These are phyloP conservation scores for Porites divaricata DNA, from an alignment of 92 coral and sea anemone genomes.

Conservation along the genomic window DNA sequence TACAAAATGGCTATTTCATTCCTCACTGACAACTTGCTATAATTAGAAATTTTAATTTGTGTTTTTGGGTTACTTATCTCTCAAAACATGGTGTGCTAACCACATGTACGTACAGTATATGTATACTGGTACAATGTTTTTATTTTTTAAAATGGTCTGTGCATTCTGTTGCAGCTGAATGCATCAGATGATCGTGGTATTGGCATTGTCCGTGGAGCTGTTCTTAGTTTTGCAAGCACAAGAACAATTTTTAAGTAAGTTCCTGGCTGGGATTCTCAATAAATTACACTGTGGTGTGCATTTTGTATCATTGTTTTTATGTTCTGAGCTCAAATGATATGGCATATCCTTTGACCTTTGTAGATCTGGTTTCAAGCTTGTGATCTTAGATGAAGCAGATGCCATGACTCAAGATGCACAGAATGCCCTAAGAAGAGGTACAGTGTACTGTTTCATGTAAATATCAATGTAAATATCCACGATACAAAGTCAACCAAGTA, in stretches of 20 bases:
- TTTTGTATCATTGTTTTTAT: not conserved
- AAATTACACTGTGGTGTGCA: not conserved
- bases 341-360: not conserved
- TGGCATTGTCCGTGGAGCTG: constrained; percentile 92
- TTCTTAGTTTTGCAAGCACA: constrained; percentile 97
- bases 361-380: constrained; percentile 96
- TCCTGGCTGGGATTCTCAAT: not conserved
- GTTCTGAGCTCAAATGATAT: not conserved
- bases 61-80: too few relatives aligned
- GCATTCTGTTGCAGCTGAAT: constrained; percentile 70
- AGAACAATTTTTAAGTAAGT: constrained; percentile 99
- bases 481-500: too few relatives aligned
- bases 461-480: too few relatives aligned
- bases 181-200: constrained; percentile 99
- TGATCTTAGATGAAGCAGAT: constrained; percentile 97
- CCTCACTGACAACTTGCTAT: too few relatives aligned
- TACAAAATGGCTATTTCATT: too few relatives aligned
- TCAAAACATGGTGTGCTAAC: too few relatives aligned
- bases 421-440: constrained; percentile 98
- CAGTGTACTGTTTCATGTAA: too few relatives aligned
- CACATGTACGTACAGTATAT: too few relatives aligned
- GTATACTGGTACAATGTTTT: too few relatives aligned
- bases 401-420: constrained; percentile 99
- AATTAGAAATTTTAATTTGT: too few relatives aligned
- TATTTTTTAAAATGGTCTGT: too few relatives aligned